Evolutionary conservation across 2,888 invertebrate species (phyloP), one percentile per base, ranked within the genome.

Genomic region (Mylabris sibirica): DNA sequence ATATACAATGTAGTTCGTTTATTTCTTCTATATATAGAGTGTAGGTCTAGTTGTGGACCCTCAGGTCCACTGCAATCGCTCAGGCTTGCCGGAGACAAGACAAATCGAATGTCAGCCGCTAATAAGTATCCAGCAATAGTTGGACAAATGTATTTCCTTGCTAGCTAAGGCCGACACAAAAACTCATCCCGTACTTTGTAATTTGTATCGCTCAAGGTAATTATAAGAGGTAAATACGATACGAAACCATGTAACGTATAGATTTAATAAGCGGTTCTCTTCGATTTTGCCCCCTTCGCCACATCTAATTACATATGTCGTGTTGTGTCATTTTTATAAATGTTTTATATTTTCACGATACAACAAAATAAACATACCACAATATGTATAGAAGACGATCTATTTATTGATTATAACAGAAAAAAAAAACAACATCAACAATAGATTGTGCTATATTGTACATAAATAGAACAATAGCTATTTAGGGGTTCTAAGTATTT

Each of bases 101-200:
- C 86, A 86, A 86, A 86, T 86, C 86, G 86, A 85, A 85, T 84
- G 86, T 86, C 86, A 86, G 85, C 82, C 85, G 81, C 84, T 86
- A 86, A 86, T 86, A 86, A 86, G 86, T 85, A 85, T 84, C 85
- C 84, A 82, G 84, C 82, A 83, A 83, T 83, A 80, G 84, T 80
- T 78, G 85, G 84, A 86, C 85, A 85, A 84, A 85, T 84, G 84
- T 84, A 85, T 85, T 84, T 83, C 82, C 82, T 83, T 83, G 82
- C 80, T 81, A 77, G 76, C 82, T 77, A 77, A 80, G 82, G 81
- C 82, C 83, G 83, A 82, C 82, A 84, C 82, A 84, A 84, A 83
- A 84, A 82, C 82, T 80, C 82, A 83, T 82, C 81, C 83, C 80
- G 82, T 81, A 82, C 83, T 84, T 84, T 83, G 84, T 84, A 84